Evolutionary conservation across 1,140 invertebrate genomes (phyloP), one percentile per base, ranked within the genome.

Genomic region (Diorhabda sublineata): DNA sequence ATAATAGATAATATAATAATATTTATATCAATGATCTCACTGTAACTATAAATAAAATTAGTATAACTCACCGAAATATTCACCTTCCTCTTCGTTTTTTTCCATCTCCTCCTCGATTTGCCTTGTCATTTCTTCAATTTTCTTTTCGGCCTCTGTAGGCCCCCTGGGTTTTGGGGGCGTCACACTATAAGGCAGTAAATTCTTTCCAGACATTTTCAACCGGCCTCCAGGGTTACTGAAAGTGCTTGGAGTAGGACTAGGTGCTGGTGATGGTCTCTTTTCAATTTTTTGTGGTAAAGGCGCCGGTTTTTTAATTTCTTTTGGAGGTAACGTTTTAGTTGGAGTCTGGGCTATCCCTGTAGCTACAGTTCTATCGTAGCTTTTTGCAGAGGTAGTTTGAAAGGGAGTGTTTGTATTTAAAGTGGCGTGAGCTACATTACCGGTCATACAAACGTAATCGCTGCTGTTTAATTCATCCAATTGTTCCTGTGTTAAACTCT

Each of bases 61-160:
- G 0, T 26, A 1, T 52, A 4, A 52, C 85, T 86, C 85, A 96
- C 96, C 96, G 86, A 97, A 98, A 82, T 96, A 98, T 86, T 97
- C 95, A 71, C 94, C 95, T 81, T 96, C 92, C 77, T 95, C 93
- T 82, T 95, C 92, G 73, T 94, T 91, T 75, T 93, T 92, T 79
- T 98, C 96, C 90, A 98, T 93, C 85, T 96, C 94, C 79, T 96
- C 93, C 82, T 97, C 95, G 69, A 97, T 85, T 78, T 96, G 92
- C 60, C 92, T 84, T 3, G 93, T 96, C 59, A 96, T 83, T 77
- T 95, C 93, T 81, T 96, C 94, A 75, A 96, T 92, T 83, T 96
- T 96, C 66, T 90, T 87, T 81, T 97, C 93, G 47, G 94, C 94
- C 82, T 96, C 94, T 61, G 92, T 93, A 8, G 92, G 92, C 2